Base-by-base conservation (phyloP, 1,140 invertebrate species). In the Pseudomyrmex flavicornis region DNA sequence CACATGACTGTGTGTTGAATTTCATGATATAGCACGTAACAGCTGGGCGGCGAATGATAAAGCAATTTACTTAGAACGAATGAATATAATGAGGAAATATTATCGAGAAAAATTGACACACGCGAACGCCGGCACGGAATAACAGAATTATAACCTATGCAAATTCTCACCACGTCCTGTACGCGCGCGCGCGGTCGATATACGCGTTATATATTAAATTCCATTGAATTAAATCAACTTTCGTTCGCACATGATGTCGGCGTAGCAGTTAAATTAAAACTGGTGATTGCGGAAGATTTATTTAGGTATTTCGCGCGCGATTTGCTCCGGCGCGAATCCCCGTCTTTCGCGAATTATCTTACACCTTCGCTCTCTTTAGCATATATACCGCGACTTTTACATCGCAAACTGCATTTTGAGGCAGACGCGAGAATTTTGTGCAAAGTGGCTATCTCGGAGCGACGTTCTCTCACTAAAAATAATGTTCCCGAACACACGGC, bases 181-280 rank as follows among this genome's bases (percentile, higher is more conserved):
- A 59, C 9, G 20, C 20, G 76, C 15, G 52, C 63, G 76, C 5
- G 26, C 26, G 26, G 2, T 26, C 26, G 46, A 26, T 35, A 59
- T 58, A 48, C 52, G 54, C 52, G 54, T 72, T 80, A 70, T 72
- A 35, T 35, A 72, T 80, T 70, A 80, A 80, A 72, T 80, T 80
- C 15, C 66, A 61, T 72, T 72, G 54, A 80, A 80, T 80, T 72
- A 70, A 80, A 80, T 72, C 66, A 80, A 80, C 74, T 76, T 76
- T 65, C 74, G 61, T 76, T 26, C 9, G 74, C 50, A 35, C 76
- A 59, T 70, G 66, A 80, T 62, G 66, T 70, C 76, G 66, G 44
- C 54, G 65, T 50, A 48, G 44, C 54, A 70, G 76, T 59, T 70
- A 70, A 80, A 80, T 80, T 80, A 72, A 80, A 52, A 80, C 54